Percentiles rank a stretch among this genome's conserved stretches.
Conservation (phyloP, 2,888 invertebrate genomes). For the Trissolcus brochymenae region DNA sequence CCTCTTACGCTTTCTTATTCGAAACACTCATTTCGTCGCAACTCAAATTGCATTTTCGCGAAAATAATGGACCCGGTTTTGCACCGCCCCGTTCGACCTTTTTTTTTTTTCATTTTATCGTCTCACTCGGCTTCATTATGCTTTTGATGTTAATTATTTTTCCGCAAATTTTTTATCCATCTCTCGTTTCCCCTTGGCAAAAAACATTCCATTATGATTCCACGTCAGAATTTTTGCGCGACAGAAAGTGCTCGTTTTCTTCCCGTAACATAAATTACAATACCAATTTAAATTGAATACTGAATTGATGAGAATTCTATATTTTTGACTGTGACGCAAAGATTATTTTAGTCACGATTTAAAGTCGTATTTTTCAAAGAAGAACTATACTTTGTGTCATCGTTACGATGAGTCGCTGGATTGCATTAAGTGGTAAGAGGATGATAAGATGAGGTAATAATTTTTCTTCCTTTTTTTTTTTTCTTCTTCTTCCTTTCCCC, state of each 20-base stretch:
- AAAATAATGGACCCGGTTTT: slow-evolving; percentile 44
- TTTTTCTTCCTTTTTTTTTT: slow-evolving; percentile 17
- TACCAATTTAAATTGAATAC: too few relatives aligned
- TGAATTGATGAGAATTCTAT: too few relatives aligned
- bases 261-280: too few relatives aligned
- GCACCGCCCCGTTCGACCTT: not conserved
- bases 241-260: too few relatives aligned
- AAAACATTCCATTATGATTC: too few relatives aligned
- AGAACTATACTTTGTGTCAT: slow-evolving; percentile 33
- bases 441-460: slow-evolving; percentile 51
- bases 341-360: slow-evolving; percentile 9
- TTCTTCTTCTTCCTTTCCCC: not conserved
- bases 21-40: slow-evolving; percentile 41
- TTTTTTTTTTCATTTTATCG: not conserved
- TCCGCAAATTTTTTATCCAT: not conserved
- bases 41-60: slow-evolving; percentile 48
- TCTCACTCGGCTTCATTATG: slow-evolving; percentile 10
- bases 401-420: slow-evolving; percentile 25
- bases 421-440: slow-evolving; percentile 42
- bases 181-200: too few relatives aligned
- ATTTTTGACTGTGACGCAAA: too few relatives aligned
- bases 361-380: slow-evolving; percentile 36
- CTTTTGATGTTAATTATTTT: slow-evolving; percentile 21
- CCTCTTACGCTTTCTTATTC: slow-evolving; percentile 39
- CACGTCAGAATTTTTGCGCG: too few relatives aligned